phyloP scores from a whole-genome alignment of 2,113 vertebrate genomes.

The Motacilla tschutschensis region DNA sequence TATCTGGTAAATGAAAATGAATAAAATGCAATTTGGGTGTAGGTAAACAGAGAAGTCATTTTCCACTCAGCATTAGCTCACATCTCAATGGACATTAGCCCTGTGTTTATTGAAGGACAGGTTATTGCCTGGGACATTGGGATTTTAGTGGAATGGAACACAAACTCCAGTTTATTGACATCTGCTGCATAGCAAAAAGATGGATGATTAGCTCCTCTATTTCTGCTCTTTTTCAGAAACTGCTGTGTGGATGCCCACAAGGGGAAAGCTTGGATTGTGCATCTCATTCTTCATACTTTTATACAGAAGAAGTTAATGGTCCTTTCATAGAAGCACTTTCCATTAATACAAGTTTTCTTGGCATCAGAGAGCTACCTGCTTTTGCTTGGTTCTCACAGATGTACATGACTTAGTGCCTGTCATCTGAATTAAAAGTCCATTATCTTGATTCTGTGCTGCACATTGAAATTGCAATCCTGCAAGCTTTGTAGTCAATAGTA shows the following conservation, averaged over 20 bases:
- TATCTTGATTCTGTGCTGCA: not conserved
- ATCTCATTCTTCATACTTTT: not conserved
- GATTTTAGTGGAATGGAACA: constrained; percentile 49
- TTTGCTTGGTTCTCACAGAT: not conserved
- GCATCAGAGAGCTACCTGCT: not conserved
- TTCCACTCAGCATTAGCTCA: constrained; percentile 21
- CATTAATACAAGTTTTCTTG: constrained; percentile 18
- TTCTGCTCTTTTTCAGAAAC: not conserved
- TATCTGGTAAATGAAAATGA: constrained; percentile 27
- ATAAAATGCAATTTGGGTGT: constrained; percentile 25
- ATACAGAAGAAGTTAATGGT: not conserved
- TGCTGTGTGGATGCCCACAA: not conserved
- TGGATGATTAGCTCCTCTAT: constrained; percentile 13
- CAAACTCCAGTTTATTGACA: constrained; percentile 55
- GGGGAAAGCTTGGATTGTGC: constrained; percentile 16
- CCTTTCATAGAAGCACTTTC: constrained; percentile 10
- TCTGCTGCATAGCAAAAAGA: constrained; percentile 32
- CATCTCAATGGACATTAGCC: constrained; percentile 40
- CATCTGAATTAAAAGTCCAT: constrained; percentile 34
- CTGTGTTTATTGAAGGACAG: constrained; percentile 31
- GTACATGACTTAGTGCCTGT: not conserved
- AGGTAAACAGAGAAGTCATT: constrained; percentile 41
- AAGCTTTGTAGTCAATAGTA: not conserved
- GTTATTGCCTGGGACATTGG: constrained; percentile 54
- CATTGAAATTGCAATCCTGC: not conserved